Base-by-base conservation (phyloP, 2,113 vertebrate genomes). In the Montifringilla adamsi region DNA sequence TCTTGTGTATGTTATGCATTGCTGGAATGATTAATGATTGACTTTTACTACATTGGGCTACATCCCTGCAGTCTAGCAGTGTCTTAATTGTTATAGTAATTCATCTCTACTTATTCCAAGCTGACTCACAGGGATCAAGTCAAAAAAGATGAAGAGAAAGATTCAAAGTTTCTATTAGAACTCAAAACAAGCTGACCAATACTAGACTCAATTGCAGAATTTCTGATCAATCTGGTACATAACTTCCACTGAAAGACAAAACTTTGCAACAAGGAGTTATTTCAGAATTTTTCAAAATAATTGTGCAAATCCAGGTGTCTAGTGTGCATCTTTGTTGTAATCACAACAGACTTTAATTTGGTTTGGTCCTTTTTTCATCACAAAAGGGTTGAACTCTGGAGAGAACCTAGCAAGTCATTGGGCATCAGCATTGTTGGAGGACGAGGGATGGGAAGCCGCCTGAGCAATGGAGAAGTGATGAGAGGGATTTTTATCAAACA, bases 401-500 rank as follows among this genome's bases (percentile, higher is more conserved):
- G 99, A 94, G 98, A 99, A 90, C 96, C 98, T 20, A 98, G 98
- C 93, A 99, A 99, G 96, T 99, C 99, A 26, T 91, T 99, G 96
- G 99, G 99, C 60, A 99, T 99, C 97, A 99, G 99, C 90, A 99
- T 99, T 69, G 99, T 99, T 64, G 99, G 99, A 81, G 99, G 99
- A 72, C 97, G 99, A 89, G 99, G 99, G 55, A 99, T 99, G 99
- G 99, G 99, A 82, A 99, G 99, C 94, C 99, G 99, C 6, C 97
- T 99, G 63, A 99, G 98, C 97, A 99, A 98, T 5, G 99, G 99
- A 37, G 99, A 99, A 97, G 98, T 99, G 89, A 99, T 99, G 99
- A 98, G 99, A 91, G 99, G 99, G 62, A 99, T 99, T 97, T 99
- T 99, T 93, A 99, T 99, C 94, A 99, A 99, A 69, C 99, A 99